A percentile compares a stretch with the other conserved stretches of the same genome.
Conservation (phyloP, 2,113 vertebrate genomes). For the Strigops habroptila region DNA sequence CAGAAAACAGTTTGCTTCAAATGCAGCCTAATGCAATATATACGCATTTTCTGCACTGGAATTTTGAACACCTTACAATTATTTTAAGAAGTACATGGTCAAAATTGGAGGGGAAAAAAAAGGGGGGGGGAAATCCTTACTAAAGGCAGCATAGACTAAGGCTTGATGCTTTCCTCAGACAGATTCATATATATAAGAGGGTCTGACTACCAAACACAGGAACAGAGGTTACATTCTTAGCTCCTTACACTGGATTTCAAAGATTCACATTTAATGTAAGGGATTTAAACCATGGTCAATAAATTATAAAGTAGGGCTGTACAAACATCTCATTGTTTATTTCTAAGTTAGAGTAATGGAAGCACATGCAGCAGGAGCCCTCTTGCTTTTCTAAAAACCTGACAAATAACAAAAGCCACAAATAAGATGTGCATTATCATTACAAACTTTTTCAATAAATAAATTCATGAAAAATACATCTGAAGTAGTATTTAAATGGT, state of each 20-base stretch:
- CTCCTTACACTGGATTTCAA: constrained; percentile 23
- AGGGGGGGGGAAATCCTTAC: background rate
- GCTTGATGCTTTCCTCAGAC: background rate
- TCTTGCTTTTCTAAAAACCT: background rate
- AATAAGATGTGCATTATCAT: background rate
- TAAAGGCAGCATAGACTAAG: background rate
- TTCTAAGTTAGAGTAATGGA: constrained; percentile 8
- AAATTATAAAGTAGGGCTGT: background rate
- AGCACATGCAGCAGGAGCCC: background rate
- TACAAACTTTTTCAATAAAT: constrained; percentile 44
- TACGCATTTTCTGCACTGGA: background rate
- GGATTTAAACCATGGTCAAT: constrained; percentile 36
- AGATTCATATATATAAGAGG: background rate
- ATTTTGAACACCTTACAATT: background rate
- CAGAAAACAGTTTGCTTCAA: background rate
- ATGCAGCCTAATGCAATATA: background rate
- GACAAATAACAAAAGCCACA: background rate
- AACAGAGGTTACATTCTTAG: constrained; percentile 32
- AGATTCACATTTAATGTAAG: constrained; percentile 20
- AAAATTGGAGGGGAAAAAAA: background rate
- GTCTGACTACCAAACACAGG: background rate
- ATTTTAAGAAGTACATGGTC: background rate
- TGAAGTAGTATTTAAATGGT: constrained; percentile 56
- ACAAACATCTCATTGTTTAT: constrained; percentile 20
- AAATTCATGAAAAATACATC: constrained; percentile 53